These are phyloP conservation scores for Gymnodraco acuticeps DNA, from an alignment of 2,797 vertebrate species.

Conservation along the genomic window DNA sequence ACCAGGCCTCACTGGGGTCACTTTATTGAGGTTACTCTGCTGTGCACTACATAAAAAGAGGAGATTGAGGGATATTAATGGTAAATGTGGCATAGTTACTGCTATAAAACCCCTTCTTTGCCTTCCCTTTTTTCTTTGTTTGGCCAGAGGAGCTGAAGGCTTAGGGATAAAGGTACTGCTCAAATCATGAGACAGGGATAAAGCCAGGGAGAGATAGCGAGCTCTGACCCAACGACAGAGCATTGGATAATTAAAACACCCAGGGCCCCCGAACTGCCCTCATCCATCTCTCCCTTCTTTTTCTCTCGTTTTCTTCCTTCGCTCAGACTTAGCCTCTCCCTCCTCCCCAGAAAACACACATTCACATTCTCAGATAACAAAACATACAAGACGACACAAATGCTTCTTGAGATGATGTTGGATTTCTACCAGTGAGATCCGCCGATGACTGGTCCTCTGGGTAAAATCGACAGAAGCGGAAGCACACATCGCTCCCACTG, in stretches of 20 bases:
- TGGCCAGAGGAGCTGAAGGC: conserved; percentile 88
- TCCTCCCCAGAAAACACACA: conserved; percentile 55
- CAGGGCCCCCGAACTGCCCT: conserved; percentile 83
- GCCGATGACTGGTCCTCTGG: conserved; percentile 72
- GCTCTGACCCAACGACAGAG: conserved; percentile 83
- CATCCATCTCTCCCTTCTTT: conserved; percentile 83
- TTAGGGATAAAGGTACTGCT: conserved; percentile 88
- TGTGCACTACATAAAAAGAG: conserved; percentile 76
- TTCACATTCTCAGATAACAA: conserved; percentile 64
- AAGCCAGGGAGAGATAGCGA: conserved; percentile 84
- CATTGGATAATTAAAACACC: conserved; percentile 89
- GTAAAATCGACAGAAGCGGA: conserved; percentile 75
- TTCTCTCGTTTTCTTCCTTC: conserved; percentile 64
- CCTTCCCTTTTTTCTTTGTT: conserved; percentile 87
- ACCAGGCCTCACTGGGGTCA: conserved; percentile 78
- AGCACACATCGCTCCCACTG: conserved; percentile 70
- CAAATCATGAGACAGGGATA: conserved; percentile 87
- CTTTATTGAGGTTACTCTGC: conserved; percentile 82
- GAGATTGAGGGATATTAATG: conserved; percentile 87
- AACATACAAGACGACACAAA: conserved; percentile 68
- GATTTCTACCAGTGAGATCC: conserved; percentile 64
- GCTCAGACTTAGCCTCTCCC: conserved; percentile 53
- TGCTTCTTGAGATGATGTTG: conserved; percentile 70
- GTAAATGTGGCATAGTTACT: conserved; percentile 85
- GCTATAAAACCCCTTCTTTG: conserved; percentile 83